These are phyloP conservation scores for Mystacornis crossleyi DNA, from an alignment of 2,113 vertebrate genomes.

Conservation along the genomic window DNA sequence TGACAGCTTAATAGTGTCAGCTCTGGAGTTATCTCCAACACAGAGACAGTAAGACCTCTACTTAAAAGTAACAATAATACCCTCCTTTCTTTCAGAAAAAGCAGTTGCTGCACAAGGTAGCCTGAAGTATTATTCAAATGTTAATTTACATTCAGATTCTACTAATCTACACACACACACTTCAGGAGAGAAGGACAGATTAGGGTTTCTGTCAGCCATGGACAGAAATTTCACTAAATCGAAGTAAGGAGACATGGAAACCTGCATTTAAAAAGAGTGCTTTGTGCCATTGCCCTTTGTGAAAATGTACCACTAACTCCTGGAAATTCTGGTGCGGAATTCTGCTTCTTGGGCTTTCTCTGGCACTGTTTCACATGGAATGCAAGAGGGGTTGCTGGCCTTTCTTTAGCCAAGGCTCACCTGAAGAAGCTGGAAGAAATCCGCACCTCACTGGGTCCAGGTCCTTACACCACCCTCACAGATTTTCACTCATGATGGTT, in stretches of 20 bases:
- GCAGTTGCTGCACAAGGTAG: background rate
- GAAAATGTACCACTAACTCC: background rate
- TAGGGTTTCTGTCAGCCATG: background rate
- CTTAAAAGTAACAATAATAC: background rate
- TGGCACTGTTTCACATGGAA: background rate
- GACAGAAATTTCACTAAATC: background rate
- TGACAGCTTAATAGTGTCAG: background rate
- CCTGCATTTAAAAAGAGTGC: fast-evolving
- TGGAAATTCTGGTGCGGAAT: background rate
- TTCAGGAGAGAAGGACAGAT: background rate
- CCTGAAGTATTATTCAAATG: background rate
- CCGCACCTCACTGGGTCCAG: background rate
- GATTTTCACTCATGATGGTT: background rate
- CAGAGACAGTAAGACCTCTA: background rate
- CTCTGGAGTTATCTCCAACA: background rate
- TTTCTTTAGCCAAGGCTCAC: background rate
- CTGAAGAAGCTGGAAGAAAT: background rate
- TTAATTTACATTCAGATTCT: background rate
- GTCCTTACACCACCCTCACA: background rate
- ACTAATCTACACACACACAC: background rate
- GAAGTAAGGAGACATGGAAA: background rate
- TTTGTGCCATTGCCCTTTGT: background rate
- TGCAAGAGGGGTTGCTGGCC: fast-evolving
- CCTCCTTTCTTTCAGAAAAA: background rate
- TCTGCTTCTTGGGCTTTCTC: background rate